Evolutionary conservation across 2,113 vertebrate species (phyloP).

Genomic region (Periophthalmodon schlosseri): DNA sequence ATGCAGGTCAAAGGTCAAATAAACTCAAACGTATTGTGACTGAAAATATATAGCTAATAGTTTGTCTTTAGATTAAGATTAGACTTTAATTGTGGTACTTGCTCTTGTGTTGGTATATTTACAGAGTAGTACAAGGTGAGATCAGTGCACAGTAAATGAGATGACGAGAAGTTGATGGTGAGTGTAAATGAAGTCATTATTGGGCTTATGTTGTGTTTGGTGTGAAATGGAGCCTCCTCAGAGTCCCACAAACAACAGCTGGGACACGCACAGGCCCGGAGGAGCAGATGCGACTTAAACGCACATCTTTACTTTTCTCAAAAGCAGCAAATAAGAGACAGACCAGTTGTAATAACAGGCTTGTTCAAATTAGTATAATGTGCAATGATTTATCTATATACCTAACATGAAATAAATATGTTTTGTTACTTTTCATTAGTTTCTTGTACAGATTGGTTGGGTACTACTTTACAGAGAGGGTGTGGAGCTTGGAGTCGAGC

Average conservation of each 20-base stretch:
- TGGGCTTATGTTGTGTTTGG: conserved; percentile 14
- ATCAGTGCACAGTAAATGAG: conserved; percentile 3
- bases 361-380: neutral
- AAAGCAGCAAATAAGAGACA: neutral
- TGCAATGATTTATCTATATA: neutral
- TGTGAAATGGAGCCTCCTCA: neutral
- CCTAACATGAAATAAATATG: neutral
- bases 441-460: neutral
- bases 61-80: neutral
- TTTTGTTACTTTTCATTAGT: neutral
- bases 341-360: neutral
- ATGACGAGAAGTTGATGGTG: neutral
- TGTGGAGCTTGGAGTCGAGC: too few species aligned
- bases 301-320: neutral
- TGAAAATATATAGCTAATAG: too few species aligned
- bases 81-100: neutral
- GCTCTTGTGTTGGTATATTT: neutral
- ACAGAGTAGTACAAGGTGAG: neutral
- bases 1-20: neutral
- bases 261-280: neutral
- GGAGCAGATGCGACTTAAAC: neutral
- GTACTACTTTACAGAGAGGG: too few species aligned
- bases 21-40: neutral
- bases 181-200: conserved; percentile 10
- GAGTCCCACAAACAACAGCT: conserved; percentile 18